These are phyloP conservation scores for Lordiphosa stackelbergi DNA, from an alignment of 1,140 invertebrate genomes.

Conservation along the genomic window DNA sequence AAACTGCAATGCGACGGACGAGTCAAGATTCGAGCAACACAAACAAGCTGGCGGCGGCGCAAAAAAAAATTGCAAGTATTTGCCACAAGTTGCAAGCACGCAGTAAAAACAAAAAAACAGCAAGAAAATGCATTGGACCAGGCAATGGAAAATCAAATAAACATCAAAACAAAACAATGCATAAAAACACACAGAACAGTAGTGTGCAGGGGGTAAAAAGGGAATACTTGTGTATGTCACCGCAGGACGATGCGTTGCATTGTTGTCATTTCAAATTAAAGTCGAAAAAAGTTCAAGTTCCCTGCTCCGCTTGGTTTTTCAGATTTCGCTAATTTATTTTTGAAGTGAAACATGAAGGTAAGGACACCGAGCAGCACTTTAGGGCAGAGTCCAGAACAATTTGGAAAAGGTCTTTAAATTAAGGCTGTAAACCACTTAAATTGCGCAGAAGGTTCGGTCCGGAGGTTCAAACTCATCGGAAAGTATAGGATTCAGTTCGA, in stretches of 20 bases:
- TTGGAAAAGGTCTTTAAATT: too few species aligned
- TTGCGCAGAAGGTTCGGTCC: too few species aligned
- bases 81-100: constrained; percentile 60
- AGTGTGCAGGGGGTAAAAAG: background rate
- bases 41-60: constrained; percentile 58
- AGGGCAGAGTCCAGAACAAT: too few species aligned
- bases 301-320: background rate
- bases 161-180: constrained; percentile 63
- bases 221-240: constrained; percentile 31
- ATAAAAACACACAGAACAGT: constrained; percentile 6
- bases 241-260: constrained; percentile 54
- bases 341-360: too few species aligned
- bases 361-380: too few species aligned
- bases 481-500: too few species aligned
- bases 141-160: constrained; percentile 65
- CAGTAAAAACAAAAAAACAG: constrained; percentile 30
- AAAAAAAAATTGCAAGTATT: constrained; percentile 61
- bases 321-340: too few species aligned
- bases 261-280: constrained; percentile 48
- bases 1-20: constrained; percentile 50
- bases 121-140: constrained; percentile 43
- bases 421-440: too few species aligned
- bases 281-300: constrained; percentile 24
- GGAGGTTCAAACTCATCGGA: too few species aligned
- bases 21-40: constrained; percentile 52